These are phyloP conservation scores for Acheta domesticus DNA, from an alignment of 2,888 invertebrate species.

Conservation along the genomic window DNA sequence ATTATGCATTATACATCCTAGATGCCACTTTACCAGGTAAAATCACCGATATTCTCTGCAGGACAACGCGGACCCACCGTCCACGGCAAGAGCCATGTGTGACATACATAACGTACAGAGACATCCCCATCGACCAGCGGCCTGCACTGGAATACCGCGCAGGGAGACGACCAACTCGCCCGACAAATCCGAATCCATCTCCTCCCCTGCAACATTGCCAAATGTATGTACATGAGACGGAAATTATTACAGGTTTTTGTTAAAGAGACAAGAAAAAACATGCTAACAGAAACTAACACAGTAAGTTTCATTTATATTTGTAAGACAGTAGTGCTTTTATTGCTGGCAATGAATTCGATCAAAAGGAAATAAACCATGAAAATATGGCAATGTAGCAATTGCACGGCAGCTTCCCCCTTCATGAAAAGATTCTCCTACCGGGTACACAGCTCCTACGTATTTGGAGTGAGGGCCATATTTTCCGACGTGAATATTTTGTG, in stretches of 20 bases:
- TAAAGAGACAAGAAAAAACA: not conserved
- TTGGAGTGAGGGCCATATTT: too few relatives aligned
- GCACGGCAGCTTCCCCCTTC: too few relatives aligned
- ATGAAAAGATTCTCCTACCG: too few relatives aligned
- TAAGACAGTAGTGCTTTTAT: too few relatives aligned
- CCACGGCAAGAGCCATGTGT: conserved; percentile 46
- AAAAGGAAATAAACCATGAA: too few relatives aligned
- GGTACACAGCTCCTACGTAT: too few relatives aligned
- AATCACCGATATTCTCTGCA: conserved; percentile 41
- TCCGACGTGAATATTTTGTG: too few relatives aligned
- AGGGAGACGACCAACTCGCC: conserved; percentile 35
- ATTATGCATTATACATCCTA: conserved; percentile 34
- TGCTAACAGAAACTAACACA: too few relatives aligned
- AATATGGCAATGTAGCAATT: too few relatives aligned
- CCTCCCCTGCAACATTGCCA: conserved; percentile 35
- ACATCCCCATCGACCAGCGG: conserved; percentile 44
- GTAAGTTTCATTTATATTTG: too few relatives aligned
- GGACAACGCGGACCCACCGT: conserved; percentile 42
- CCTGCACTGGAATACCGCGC: conserved; percentile 40
- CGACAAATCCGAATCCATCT: conserved; percentile 36
- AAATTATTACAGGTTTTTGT: not conserved
- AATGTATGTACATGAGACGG: conserved; percentile 3
- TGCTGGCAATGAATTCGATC: too few relatives aligned
- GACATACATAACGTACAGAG: conserved; percentile 45
- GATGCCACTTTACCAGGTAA: conserved; percentile 42